Evolutionary conservation across 2,113 vertebrate species (phyloP).

Genomic region (Eurystomus gularis): DNA sequence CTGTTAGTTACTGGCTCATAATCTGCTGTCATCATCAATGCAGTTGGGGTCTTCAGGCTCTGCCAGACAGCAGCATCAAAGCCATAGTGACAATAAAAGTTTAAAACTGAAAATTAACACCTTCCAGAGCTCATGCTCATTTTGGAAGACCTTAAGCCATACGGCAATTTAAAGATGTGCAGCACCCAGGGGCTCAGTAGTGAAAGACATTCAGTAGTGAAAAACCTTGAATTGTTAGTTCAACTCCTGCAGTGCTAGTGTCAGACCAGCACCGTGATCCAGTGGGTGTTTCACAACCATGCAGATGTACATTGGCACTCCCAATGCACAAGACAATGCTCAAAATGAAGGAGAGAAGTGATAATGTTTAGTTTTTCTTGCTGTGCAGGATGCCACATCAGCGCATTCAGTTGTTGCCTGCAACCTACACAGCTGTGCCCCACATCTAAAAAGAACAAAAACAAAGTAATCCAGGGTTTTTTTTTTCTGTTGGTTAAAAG

Average conservation of each 20-base stretch:
- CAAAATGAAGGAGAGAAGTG: background rate
- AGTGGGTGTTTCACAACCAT: background rate
- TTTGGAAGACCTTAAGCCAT: background rate
- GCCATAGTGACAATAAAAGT: background rate
- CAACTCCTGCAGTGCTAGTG: background rate
- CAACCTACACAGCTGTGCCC: conserved; percentile 6
- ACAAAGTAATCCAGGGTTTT: background rate
- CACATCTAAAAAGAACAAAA: background rate
- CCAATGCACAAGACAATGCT: background rate
- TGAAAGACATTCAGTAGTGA: background rate
- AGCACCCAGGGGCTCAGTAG: background rate
- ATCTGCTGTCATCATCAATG: background rate
- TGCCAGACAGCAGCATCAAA: background rate
- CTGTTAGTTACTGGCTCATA: background rate
- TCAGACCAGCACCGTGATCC: background rate
- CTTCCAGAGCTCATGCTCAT: background rate
- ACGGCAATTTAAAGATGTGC: background rate
- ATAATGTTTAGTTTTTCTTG: background rate
- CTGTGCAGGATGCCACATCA: background rate
- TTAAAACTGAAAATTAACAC: background rate
- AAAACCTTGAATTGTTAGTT: fast-evolving
- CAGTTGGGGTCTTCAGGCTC: background rate
- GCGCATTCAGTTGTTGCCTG: background rate
- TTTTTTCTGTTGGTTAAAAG: background rate
- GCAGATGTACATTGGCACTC: background rate